Evolutionary conservation across 23 tunicate genomes (phyloP), one percentile per base, ranked within the genome.

Genomic region (Halocynthia aurantium): DNA sequence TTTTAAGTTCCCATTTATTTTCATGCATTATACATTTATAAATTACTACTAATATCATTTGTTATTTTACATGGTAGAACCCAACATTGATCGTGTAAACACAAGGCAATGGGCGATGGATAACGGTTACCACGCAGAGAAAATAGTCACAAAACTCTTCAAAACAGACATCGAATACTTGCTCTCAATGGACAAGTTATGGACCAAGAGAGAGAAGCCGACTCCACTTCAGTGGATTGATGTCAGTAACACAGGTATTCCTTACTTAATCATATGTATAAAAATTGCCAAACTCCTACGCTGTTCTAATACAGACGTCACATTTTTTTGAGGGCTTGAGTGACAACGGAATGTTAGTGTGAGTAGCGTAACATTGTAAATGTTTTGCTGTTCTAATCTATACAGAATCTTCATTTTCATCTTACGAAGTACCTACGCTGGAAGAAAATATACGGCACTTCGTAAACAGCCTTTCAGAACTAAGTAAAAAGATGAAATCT

Each of bases 41-140:
- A 31, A 31, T 31, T 31, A 31, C 44, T 31, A 31, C 4, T 31
- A 31, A 31, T 31, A 31, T 31, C 44, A 31, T 57, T 12, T 13
- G 62, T 12, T 57, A 57, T 11, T 12, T 57, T 13, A 13, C 12
- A 31, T 31, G 44, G 44, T 31, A 31, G 44, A 31, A 31, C 44
- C 44, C 50, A 66, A 74, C 61, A 69, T 78, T 0, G 73, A 83
- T 52, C 70, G 88, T 57, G 71, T 62, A 51, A 93, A 82, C 77
- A 93, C 98, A 8, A 62, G 89, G 53, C 76, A 77, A 19, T 93
- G 98, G 98, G 98, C 94, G 0, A 84, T 73, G 58, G 94, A 93
- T 51, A 52, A 70, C 64, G 87, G 87, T 53, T 93, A 84, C 67
- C 73, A 87, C 70, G 52, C 86, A 50, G 67, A 56, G 62, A 73